These are phyloP conservation scores for Remorina albescens DNA, from an alignment of 2,797 vertebrate species.

Conservation along the genomic window DNA sequence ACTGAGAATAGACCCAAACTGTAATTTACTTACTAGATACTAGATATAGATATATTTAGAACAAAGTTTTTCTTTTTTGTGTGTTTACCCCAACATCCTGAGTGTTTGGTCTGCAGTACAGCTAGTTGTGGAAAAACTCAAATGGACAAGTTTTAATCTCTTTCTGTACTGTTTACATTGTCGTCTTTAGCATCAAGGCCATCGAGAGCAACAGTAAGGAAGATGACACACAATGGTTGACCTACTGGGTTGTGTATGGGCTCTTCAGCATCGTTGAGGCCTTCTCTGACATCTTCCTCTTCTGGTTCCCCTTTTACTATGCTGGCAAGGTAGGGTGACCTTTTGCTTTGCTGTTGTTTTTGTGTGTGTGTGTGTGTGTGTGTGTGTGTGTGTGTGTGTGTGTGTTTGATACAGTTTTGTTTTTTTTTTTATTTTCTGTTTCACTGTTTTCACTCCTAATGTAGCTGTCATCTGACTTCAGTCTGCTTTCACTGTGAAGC, in stretches of 20 bases:
- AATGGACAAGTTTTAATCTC: neutral
- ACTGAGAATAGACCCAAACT: neutral
- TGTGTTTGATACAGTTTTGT: neutral
- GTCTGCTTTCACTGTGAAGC: constrained; percentile 11
- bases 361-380: no score
- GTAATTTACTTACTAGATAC: neutral
- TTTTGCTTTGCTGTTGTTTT: no score
- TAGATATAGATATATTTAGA: no score
- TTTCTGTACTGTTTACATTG: neutral
- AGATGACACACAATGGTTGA: constrained; percentile 96
- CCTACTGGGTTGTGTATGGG: constrained; percentile 97
- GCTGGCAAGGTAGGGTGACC: constrained; percentile 87
- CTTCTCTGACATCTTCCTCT: constrained; percentile 96
- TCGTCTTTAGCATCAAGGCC: constrained; percentile 90
- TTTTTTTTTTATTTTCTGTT: neutral
- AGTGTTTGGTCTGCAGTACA: neutral
- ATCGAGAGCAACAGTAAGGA: constrained; percentile 92
- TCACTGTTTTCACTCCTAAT: neutral
- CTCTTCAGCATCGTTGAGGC: constrained; percentile 91
- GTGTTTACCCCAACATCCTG: no score
- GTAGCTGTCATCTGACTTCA: neutral
- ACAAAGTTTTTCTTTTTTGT: neutral
- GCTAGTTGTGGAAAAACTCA: neutral
- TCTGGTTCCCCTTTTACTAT: constrained; percentile 98
- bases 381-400: no score